Conservation (phyloP, 2,888 invertebrate genomes). For the Asteroscopus sphinx region DNA sequence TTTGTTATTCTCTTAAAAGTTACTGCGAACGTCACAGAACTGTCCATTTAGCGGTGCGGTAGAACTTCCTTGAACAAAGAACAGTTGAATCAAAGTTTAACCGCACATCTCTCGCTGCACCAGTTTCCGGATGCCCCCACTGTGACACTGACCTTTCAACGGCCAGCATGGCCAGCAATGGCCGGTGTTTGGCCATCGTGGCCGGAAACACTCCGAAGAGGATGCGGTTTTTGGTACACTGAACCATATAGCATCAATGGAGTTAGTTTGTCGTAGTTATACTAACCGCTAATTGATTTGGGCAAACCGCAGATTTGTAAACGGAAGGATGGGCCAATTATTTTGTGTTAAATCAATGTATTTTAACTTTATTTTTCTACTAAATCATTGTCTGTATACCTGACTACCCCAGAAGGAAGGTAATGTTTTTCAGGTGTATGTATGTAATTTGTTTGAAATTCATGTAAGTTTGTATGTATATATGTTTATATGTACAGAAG, state of each 20-base stretch:
- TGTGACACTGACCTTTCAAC: slow-evolving; percentile 48
- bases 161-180: slow-evolving; percentile 10
- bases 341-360: background rate
- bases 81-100: slow-evolving; percentile 1
- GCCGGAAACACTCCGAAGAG: slow-evolving; percentile 49
- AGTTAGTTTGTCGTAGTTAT: slow-evolving; percentile 23
- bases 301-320: slow-evolving; percentile 28
- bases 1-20: background rate
- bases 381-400: no score
- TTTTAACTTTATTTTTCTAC: no score
- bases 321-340: slow-evolving; percentile 37
- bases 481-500: no score
- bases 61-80: slow-evolving; percentile 13
- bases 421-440: no score
- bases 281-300: slow-evolving; percentile 51
- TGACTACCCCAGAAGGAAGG: no score
- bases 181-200: slow-evolving; percentile 13
- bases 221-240: slow-evolving; percentile 54
- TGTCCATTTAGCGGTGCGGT: background rate
- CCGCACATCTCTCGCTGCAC: background rate
- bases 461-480: no score
- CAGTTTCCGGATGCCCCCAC: slow-evolving; percentile 13
- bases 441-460: no score
- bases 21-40: background rate
- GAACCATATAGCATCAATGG: slow-evolving; percentile 30